phyloP scores from a whole-genome alignment of 1,140 invertebrate genomes.

The Dinothrombium tinctorium region DNA sequence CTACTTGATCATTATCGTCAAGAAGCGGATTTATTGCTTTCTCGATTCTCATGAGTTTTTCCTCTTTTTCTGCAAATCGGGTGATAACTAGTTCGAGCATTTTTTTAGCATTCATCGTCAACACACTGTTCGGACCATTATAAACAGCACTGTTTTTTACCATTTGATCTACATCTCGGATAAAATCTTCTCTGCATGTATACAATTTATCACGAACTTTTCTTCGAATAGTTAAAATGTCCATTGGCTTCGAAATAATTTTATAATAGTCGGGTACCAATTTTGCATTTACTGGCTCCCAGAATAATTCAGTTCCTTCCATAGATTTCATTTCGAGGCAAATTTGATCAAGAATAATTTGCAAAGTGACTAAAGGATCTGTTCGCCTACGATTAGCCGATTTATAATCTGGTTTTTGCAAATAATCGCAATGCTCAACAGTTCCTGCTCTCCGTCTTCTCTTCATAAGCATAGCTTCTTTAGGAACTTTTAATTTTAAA shows the following conservation, averaged over 20 bases:
- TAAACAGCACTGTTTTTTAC: constrained; percentile 81
- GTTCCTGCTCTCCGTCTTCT: constrained; percentile 36
- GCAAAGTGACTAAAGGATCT: constrained; percentile 83
- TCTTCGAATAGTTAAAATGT: constrained; percentile 83
- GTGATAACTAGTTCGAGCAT: constrained; percentile 71
- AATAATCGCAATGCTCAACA: constrained; percentile 62
- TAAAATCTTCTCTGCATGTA: constrained; percentile 72
- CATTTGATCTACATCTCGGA: constrained; percentile 83
- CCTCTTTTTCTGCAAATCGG: constrained; percentile 67
- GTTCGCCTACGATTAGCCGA: constrained; percentile 77
- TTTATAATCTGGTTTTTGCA: constrained; percentile 51
- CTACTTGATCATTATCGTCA: constrained; percentile 92
- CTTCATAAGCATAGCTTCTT: constrained; percentile 39
- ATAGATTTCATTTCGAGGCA: constrained; percentile 77
- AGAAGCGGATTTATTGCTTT: constrained; percentile 95
- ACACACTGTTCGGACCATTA: constrained; percentile 61
- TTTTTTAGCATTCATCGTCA: constrained; percentile 58
- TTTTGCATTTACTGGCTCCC: constrained; percentile 82
- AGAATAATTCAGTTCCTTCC: constrained; percentile 67
- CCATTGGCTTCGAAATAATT: constrained; percentile 80
- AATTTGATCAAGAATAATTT: constrained; percentile 72
- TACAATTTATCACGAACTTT: constrained; percentile 78
- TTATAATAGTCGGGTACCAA: constrained; percentile 81
- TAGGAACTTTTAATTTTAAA: constrained; percentile 56
- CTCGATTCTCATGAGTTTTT: constrained; percentile 77